Conservation (phyloP, 1,140 invertebrate genomes). For the Copidosoma floridanum region DNA sequence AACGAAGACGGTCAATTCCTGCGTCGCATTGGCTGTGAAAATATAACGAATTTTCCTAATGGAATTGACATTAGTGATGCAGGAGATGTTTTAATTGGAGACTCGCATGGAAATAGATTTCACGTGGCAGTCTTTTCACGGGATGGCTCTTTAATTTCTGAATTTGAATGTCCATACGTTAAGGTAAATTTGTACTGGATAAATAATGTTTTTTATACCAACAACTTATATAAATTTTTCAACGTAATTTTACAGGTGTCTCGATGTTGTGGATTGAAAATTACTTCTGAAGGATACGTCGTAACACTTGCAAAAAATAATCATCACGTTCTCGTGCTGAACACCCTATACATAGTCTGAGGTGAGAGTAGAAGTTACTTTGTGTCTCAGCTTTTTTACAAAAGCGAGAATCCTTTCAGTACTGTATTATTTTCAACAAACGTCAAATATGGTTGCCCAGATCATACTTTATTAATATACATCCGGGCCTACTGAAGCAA, state of each 20-base stretch:
- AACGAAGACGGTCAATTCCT: constrained; percentile 87
- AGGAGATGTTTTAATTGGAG: constrained; percentile 93
- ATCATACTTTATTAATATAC: constrained; percentile 32
- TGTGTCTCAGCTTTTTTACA: not conserved
- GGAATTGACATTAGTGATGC: constrained; percentile 96
- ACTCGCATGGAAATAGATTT: constrained; percentile 96
- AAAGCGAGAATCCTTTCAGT: constrained; percentile 30
- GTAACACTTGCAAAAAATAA: constrained; percentile 98
- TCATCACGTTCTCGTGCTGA: constrained; percentile 94
- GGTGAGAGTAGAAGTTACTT: constrained; percentile 41
- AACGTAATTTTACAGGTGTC: constrained; percentile 86
- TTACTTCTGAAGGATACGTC: constrained; percentile 93
- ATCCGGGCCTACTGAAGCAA: constrained; percentile 54
- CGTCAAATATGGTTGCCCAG: constrained; percentile 33
- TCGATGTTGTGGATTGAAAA: constrained; percentile 94
- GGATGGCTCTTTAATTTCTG: constrained; percentile 82
- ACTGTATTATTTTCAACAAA: constrained; percentile 42
- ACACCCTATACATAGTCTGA: constrained; percentile 91
- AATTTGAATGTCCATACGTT: constrained; percentile 95
- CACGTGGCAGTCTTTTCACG: constrained; percentile 92
- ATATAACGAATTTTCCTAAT: constrained; percentile 94
- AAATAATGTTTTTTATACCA: constrained; percentile 6
- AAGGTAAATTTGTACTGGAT: constrained; percentile 70
- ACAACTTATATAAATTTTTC: constrained; percentile 10
- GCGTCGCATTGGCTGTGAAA: constrained; percentile 91